Base-by-base conservation (phyloP, 1,140 invertebrate species). In the Drosophila kanapiae region DNA sequence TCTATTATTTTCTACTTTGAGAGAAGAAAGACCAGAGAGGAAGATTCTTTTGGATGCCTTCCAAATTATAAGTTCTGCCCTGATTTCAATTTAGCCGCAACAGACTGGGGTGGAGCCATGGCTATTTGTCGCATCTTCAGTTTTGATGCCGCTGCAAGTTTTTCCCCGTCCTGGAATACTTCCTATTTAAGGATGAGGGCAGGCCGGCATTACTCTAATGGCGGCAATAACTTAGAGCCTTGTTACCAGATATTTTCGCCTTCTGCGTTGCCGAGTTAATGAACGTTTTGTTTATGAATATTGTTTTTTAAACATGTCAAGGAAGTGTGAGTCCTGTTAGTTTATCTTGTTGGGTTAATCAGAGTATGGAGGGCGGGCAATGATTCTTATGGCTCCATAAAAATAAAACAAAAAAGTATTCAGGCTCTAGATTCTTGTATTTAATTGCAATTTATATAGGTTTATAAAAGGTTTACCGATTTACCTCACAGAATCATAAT, bases 21-120 rank as follows among this genome's bases (percentile, higher is more conserved):
- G 43, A 65, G 8, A 11, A 43, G 11, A 40, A 33, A 33, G 63
- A 35, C 23, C 45, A 35, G 14, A 42, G 47, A 11, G 29, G 47
- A 13, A 9, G 35, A 61, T 70, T 51, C 49, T 60, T 60, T 90
- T 88, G 84, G 84, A 88, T 56, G 48, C 35, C 74, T 84, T 88
- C 84, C 84, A 88, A 88, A 81, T 84, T 84, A 71, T 70, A 90
- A 80, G 77, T 81, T 88, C 61, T 88, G 85, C 56, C 74, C 84
- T 84, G 80, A 71, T 88, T 88, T 88, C 78, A 71, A 88, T 88
- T 74, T 71, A 60, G 45, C 76, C 64, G 61, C 77, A 72, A 33
- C 45, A 27, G 54, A 56, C 40, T 33, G 62, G 75, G 75, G 75
- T 48, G 75, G 65, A 70, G 53, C 65, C 9, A 29, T 16, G 51